Percentiles rank a stretch among this genome's conserved stretches.
phyloP scores from a whole-genome alignment of 35 echinoderm and acorn worm genomes.

The Apostichopus californicus region DNA sequence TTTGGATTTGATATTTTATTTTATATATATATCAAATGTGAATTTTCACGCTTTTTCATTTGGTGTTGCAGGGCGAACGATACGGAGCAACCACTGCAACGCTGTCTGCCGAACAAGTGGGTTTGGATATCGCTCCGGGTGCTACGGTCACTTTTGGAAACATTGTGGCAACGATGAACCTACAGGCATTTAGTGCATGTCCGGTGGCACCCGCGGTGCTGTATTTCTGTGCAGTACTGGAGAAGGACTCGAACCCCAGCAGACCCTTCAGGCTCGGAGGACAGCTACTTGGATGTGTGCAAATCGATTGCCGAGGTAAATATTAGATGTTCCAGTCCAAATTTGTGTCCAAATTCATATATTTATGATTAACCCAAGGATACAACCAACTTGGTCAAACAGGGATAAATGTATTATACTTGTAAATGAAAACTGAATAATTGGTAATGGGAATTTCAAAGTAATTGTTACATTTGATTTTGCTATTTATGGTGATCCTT shows the following conservation, averaged over 20 bases:
- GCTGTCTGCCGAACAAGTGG: not conserved
- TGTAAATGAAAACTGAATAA: no score
- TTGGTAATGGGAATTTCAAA: no score
- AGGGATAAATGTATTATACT: no score
- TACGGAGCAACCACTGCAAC: not conserved
- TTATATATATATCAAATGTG: no score
- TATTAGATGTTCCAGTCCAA: not conserved
- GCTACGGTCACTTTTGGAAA: not conserved
- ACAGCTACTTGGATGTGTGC: not conserved
- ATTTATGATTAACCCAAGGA: no score
- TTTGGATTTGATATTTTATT: not conserved
- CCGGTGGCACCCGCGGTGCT: not conserved
- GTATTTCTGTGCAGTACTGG: constrained; percentile 29
- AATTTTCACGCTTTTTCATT: not conserved
- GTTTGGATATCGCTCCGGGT: not conserved
- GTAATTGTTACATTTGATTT: no score
- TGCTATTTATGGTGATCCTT: no score
- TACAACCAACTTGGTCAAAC: no score
- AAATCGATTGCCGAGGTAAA: constrained; percentile 44
- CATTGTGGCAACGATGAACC: constrained; percentile 18
- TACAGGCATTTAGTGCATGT: not conserved
- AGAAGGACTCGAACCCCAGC: constrained; percentile 3
- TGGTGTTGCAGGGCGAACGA: not conserved
- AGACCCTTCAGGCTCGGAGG: constrained; percentile 44
- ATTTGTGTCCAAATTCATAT: not conserved